Evolutionary conservation across 2,888 invertebrate species (phyloP), one percentile per base, ranked within the genome.

Genomic region (Heliconius hortense): DNA sequence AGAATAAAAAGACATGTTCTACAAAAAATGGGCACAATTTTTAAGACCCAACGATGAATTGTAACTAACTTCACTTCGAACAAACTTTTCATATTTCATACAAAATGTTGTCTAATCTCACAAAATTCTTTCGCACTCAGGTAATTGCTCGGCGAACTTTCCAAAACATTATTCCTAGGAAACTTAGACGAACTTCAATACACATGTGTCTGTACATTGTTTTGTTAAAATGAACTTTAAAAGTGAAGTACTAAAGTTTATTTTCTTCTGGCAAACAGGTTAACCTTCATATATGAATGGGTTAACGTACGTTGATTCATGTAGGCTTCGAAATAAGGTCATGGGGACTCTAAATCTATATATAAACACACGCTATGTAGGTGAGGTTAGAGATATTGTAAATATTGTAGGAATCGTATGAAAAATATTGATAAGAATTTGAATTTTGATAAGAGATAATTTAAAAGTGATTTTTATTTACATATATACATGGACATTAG

Each of bases 221-320:
- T 73, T 62, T 31, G 21, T 60, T 43, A 63, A 82, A 84, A 77
- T 72, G 66, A 35, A 75, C 84, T 82, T 66, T 85, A 80, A 35
- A 35, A n/a, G 0, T 0, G 1, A 70, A 53, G 0, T 24, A 26
- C 78, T 85, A 87, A 77, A 80, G 82, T 75, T 82, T 79, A 83
- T 72, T 79, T 73, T 79, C 70, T 79, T 80, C 72, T 79, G 76
- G 31, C 48, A 76, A 70, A 68, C 74, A 72, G 43, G 73, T 80
- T 90, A 89, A 91, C 90, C 92, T 88, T 87, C 87, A 86, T 86
- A 86, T 86, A 85, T 84, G 79, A 88, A 84, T 88, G 81, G 88
- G 89, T 87, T 88, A 88, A 87, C 83, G 88, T 86, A 87, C 89
- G 82, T 77, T 82, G 81, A 82, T 82, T 80, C 79, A 79, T 76